Evolutionary conservation across 2,113 vertebrate species (phyloP).

Genomic region (Trinectes maculatus): DNA sequence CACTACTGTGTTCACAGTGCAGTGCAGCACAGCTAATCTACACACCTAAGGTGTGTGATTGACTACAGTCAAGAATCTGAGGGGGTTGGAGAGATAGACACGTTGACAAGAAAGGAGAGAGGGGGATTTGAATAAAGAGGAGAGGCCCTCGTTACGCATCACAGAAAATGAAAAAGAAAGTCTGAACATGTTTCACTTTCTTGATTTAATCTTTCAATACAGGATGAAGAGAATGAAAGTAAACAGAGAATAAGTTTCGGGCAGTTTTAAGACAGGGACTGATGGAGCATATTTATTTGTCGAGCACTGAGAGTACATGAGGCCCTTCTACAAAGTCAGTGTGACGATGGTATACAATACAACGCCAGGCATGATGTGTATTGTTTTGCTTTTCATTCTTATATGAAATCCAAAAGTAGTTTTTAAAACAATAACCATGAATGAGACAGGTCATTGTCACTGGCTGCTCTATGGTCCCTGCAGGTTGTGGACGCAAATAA

Average conservation of each 20-base stretch:
- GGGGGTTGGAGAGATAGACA: conserved; percentile 45
- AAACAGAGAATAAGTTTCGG: background rate
- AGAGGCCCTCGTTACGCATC: background rate
- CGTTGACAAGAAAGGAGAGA: conserved; percentile 27
- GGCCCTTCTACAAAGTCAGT: background rate
- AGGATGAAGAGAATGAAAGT: background rate
- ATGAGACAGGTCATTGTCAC: background rate
- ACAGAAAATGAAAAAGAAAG: background rate
- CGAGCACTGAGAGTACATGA: background rate
- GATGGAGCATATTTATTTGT: background rate
- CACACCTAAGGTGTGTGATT: conserved; percentile 79
- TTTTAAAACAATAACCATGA: background rate
- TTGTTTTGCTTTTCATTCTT: background rate
- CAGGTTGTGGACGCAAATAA: too few species aligned
- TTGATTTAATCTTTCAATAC: background rate
- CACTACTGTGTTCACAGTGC: conserved; percentile 75
- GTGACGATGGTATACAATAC: background rate
- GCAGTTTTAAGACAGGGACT: background rate
- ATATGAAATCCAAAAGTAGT: background rate
- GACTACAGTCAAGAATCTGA: conserved; percentile 49
- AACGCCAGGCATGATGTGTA: background rate
- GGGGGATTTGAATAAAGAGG: conserved; percentile 4
- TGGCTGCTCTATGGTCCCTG: too few species aligned
- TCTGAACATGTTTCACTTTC: background rate
- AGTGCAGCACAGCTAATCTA: conserved; percentile 78